phyloP scores from a whole-genome alignment of 2,113 vertebrate species.

The Nothoprocta pentlandii region DNA sequence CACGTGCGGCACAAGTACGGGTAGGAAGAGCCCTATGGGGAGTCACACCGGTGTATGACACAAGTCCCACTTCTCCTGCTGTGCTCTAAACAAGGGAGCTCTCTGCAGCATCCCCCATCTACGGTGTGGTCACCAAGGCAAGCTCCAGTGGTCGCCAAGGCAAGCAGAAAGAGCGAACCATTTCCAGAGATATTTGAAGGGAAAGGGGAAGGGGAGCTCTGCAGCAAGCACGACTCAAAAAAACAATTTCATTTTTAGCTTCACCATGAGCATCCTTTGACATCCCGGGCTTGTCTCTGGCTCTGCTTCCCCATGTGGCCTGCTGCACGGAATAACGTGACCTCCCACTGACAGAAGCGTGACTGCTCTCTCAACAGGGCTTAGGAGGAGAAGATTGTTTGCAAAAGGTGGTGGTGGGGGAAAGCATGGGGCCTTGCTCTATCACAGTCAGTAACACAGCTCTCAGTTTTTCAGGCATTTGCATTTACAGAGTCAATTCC shows the following conservation, averaged over 20 bases:
- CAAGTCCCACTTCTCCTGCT: neutral
- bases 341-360: neutral
- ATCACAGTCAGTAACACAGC: neutral
- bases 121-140: neutral
- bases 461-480: neutral
- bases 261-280: rapidly evolving
- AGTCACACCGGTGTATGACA: rapidly evolving
- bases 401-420: neutral
- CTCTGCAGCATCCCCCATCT: neutral
- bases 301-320: neutral
- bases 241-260: neutral
- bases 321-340: rapidly evolving
- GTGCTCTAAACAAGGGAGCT: neutral
- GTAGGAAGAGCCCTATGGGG: neutral
- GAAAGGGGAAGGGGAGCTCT: neutral
- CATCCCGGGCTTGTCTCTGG: neutral
- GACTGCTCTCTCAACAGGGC: neutral
- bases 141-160: neutral
- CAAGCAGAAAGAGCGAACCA: neutral
- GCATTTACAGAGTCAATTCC: neutral
- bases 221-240: neutral
- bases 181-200: neutral
- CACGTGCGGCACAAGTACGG: rapidly evolving
- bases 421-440: neutral
- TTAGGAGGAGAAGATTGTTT: neutral